Conservation (phyloP, 2,888 invertebrate genomes). For the Diadegma fenestrale region DNA sequence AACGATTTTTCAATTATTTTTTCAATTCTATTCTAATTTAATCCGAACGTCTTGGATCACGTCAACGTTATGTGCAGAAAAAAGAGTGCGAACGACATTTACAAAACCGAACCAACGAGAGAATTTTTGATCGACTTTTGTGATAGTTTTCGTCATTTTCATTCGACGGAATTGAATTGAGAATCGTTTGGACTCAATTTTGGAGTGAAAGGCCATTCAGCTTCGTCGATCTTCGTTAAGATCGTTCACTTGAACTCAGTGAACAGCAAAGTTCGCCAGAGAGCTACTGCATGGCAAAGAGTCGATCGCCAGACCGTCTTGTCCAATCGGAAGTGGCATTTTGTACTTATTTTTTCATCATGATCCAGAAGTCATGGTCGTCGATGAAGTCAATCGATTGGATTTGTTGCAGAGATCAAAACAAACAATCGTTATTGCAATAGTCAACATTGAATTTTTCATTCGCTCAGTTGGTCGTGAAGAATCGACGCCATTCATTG, state of each 20-base stretch:
- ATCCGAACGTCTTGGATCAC: constrained; percentile 3
- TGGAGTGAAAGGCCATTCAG: background rate
- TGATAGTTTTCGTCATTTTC: background rate
- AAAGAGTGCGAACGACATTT: background rate
- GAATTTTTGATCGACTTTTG: background rate
- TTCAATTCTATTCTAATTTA: background rate
- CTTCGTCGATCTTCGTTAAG: background rate
- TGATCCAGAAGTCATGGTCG: constrained; percentile 55
- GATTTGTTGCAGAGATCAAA: constrained; percentile 35
- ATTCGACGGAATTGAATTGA: constrained; percentile 7
- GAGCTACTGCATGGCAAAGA: constrained; percentile 31
- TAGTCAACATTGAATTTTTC: constrained; percentile 29
- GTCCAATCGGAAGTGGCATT: constrained; percentile 26
- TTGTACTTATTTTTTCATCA: constrained; percentile 19
- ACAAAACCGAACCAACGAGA: background rate
- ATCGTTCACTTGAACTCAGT: constrained; percentile 6
- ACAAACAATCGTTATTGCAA: constrained; percentile 49
- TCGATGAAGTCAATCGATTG: constrained; percentile 63
- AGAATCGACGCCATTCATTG: background rate
- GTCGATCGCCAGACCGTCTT: constrained; percentile 35
- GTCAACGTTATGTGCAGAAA: background rate
- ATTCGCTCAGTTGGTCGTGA: background rate
- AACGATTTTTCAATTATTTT: background rate
- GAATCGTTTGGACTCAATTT: constrained; percentile 14
- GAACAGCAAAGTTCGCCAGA: constrained; percentile 1